A percentile compares a stretch with the other conserved stretches of the same genome.
Evolutionary conservation across 1,140 invertebrate genomes (phyloP).

Genomic region (Venturia canescens): DNA sequence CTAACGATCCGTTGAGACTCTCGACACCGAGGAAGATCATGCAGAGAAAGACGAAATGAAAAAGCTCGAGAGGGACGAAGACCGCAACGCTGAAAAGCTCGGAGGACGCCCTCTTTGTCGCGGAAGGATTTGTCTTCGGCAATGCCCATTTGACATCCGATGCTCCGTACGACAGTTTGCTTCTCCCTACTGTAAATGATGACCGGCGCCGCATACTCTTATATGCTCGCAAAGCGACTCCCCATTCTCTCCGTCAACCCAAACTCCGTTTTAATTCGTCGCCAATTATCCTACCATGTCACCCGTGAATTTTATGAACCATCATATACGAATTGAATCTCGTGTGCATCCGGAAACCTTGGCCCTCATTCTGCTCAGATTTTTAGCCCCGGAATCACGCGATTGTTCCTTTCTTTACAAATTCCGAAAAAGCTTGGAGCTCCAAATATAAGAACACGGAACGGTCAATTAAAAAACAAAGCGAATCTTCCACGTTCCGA

Average conservation of each 20-base stretch:
- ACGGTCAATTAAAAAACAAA: no score
- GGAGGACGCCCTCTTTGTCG: conserved; percentile 38
- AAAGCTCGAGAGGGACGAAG: conserved; percentile 8
- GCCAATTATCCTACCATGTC: conserved; percentile 48
- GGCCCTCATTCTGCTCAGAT: no score
- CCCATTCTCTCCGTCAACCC: conserved; percentile 17
- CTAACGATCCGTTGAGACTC: conserved; percentile 70
- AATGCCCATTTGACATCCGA: conserved; percentile 68
- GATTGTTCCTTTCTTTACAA: no score
- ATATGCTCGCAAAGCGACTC: conserved; percentile 48
- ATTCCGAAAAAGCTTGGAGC: no score
- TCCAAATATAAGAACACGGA: no score
- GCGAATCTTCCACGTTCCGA: no score
- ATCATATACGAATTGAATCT: not conserved
- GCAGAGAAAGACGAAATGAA: conserved; percentile 27
- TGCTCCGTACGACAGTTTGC: conserved; percentile 61
- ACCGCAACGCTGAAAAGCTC: not conserved
- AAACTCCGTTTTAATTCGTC: conserved; percentile 49
- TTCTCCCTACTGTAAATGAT: conserved; percentile 58
- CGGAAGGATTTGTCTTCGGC: conserved; percentile 68
- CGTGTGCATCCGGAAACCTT: no score
- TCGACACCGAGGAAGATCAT: conserved; percentile 52
- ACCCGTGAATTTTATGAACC: conserved; percentile 30
- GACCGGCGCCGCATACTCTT: conserved; percentile 55
- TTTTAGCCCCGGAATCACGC: no score